Evolutionary conservation across 2,888 invertebrate species (phyloP).

Genomic region (Odontomyia ornata): DNA sequence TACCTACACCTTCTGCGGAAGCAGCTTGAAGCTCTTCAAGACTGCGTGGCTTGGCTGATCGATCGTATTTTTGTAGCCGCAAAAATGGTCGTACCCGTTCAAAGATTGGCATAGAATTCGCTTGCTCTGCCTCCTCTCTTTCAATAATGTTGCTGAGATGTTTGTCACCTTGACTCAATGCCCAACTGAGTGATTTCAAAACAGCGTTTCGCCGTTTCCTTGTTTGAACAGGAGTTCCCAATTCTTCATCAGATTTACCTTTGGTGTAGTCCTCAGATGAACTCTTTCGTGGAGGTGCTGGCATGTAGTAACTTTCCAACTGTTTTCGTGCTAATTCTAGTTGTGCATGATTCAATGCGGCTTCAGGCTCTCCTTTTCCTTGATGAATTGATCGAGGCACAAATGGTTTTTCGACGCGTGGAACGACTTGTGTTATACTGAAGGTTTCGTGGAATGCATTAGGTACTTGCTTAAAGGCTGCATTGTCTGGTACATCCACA

Average conservation of each 20-base stretch:
- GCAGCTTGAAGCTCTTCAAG: slow-evolving; percentile 6
- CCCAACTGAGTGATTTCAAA: slow-evolving; percentile 30
- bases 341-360: slow-evolving; percentile 45
- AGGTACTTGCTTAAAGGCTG: slow-evolving; percentile 2
- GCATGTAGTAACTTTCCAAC: slow-evolving; percentile 45
- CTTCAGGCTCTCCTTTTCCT: slow-evolving; percentile 46
- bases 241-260: slow-evolving; percentile 5
- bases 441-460: slow-evolving; percentile 44
- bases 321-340: slow-evolving; percentile 41
- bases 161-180: slow-evolving; percentile 32
- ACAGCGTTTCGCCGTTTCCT: slow-evolving; percentile 31
- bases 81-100: neutral
- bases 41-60: slow-evolving; percentile 30
- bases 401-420: slow-evolving; percentile 13
- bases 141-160: slow-evolving; percentile 6
- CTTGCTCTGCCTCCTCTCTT: neutral
- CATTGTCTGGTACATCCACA: slow-evolving; percentile 10
- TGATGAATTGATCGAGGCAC: neutral
- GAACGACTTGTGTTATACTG: slow-evolving; percentile 1
- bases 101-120: neutral
- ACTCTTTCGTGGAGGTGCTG: neutral
- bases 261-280: neutral
- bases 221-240: neutral
- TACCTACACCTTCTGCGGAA: neutral
- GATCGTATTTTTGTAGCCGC: slow-evolving; percentile 12